Conservation (phyloP, 2,888 invertebrate genomes). For the Spicauda simplicius region DNA sequence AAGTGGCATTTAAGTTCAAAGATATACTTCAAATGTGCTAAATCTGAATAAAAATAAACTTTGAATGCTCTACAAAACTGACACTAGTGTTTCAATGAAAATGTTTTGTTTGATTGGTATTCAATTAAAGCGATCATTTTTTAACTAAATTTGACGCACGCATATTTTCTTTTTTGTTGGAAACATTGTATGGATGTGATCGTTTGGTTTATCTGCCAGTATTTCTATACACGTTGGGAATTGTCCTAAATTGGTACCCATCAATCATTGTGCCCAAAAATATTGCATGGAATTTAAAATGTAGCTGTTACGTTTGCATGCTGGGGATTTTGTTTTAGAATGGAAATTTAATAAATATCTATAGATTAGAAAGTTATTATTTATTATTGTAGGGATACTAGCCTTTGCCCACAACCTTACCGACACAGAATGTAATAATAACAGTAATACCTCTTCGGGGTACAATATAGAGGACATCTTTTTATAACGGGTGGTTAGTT, state of each 20-base stretch:
- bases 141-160: slow-evolving; percentile 22
- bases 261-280: slow-evolving; percentile 12
- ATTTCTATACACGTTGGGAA: slow-evolving; percentile 20
- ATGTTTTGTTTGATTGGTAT: slow-evolving; percentile 16
- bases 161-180: slow-evolving; percentile 17
- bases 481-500: too few relatives aligned
- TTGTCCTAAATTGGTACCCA: slow-evolving; percentile 19
- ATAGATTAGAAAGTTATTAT: too few relatives aligned
- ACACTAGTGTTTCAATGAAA: slow-evolving; percentile 8
- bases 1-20: too few relatives aligned
- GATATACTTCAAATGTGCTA: too few relatives aligned
- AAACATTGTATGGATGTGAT: slow-evolving; percentile 18
- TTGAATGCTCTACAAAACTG: slow-evolving; percentile 5
- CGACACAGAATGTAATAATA: too few relatives aligned
- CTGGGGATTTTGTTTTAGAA: not conserved
- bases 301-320: not conserved
- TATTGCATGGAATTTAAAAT: slow-evolving; percentile 10
- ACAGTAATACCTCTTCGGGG: too few relatives aligned
- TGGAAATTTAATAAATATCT: not conserved
- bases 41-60: too few relatives aligned
- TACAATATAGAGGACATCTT: too few relatives aligned
- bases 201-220: slow-evolving; percentile 9
- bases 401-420: too few relatives aligned
- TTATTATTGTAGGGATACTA: too few relatives aligned
- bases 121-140: slow-evolving; percentile 27